phyloP scores from a whole-genome alignment of 2,113 vertebrate species.

The Neomonachus schauinslandi region DNA sequence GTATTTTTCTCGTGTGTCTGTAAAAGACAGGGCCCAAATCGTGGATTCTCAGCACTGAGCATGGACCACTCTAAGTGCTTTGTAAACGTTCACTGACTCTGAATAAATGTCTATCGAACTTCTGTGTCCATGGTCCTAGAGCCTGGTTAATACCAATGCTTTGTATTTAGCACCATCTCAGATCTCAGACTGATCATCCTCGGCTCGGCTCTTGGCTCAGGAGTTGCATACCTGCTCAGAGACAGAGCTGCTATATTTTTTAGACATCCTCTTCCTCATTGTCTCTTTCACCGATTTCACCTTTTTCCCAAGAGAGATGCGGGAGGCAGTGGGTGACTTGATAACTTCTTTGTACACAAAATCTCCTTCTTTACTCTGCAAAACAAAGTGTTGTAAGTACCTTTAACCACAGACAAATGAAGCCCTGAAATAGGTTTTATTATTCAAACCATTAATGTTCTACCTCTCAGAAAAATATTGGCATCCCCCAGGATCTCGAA shows the following conservation, averaged over 20 bases:
- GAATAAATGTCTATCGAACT: not conserved
- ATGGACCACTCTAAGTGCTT: not conserved
- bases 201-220: accelerated
- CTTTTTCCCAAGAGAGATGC: constrained; percentile 98
- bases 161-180: too few species aligned
- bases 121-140: not conserved
- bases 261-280: constrained; percentile 99
- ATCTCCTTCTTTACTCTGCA: constrained; percentile 93
- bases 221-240: constrained; percentile 92
- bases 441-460: not conserved
- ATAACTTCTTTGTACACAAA: constrained; percentile 95
- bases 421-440: not conserved
- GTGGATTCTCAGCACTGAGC: not conserved
- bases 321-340: constrained; percentile 95
- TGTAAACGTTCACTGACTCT: not conserved
- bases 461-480: not conserved
- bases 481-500: not conserved
- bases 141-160: not conserved
- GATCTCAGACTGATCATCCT: not conserved
- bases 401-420: not conserved
- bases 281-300: constrained; percentile 99
- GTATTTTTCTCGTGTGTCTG: not conserved
- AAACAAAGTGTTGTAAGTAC: constrained; percentile 63
- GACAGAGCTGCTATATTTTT: constrained; percentile 96
- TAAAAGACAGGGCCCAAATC: not conserved